These are phyloP conservation scores for Propithecus deckenii DNA, from an alignment of 2,797 vertebrate genomes.

Conservation along the genomic window DNA sequence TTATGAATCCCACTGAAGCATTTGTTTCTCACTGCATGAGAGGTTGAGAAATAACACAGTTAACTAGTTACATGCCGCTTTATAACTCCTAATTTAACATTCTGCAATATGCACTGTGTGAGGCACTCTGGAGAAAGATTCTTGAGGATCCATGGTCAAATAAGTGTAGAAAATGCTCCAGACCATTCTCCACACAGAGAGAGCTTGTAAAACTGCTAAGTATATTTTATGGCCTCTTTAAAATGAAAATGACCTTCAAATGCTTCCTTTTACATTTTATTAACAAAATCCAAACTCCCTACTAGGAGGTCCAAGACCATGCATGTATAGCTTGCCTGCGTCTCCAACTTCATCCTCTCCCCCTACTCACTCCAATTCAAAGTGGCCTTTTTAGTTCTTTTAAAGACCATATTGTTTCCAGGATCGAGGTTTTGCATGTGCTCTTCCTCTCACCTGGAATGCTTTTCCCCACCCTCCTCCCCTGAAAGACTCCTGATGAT, in stretches of 20 bases:
- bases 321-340: no score
- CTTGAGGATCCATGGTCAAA: not conserved
- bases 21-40: not conserved
- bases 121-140: not conserved
- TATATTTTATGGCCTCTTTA: not conserved
- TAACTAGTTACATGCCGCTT: not conserved
- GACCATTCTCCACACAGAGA: not conserved
- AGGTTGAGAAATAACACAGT: conserved; percentile 5
- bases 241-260: not conserved
- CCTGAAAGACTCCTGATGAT: no score
- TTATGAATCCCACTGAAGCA: not conserved
- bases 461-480: not conserved
- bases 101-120: not conserved
- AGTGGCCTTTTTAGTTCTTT: not conserved
- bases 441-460: not conserved
- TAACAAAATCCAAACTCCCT: not conserved
- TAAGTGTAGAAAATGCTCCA: not conserved
- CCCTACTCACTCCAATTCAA: not conserved
- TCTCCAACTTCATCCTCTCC: not conserved
- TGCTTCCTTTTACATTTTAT: not conserved
- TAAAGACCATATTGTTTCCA: not conserved
- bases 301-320: not conserved
- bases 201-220: not conserved
- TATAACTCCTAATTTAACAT: not conserved
- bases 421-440: not conserved